A percentile compares a stretch with the other conserved stretches of the same genome.
Evolutionary conservation across 2,113 vertebrate genomes (phyloP).

Genomic region (human (Homo sapiens)): GRCh38 chr12:20722001-20722500

Average conservation of each 20-base stretch:
- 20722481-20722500: not conserved
- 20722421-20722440: not conserved
- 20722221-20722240: not conserved
- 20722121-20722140: not conserved
- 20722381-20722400: not conserved
- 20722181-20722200: not conserved
- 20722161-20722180: not conserved
- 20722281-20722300: not conserved
- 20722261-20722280: not conserved
- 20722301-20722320: not conserved
- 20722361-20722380: not conserved
- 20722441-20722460: not conserved
- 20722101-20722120: not conserved
- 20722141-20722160: not conserved
- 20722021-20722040: conserved; percentile 85
- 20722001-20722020: conserved; percentile 78
- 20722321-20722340: not conserved
- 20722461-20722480: not conserved
- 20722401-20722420: not conserved
- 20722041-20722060: conserved; percentile 89
- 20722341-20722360: not conserved
- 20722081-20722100: not conserved
- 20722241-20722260: not conserved
- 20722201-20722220: not conserved
- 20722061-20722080: conserved; percentile 43